A percentile compares a stretch with the other conserved stretches of the same genome.
Evolutionary conservation across 2,888 invertebrate genomes (phyloP).

Genomic region (Cloeon dipterum): DNA sequence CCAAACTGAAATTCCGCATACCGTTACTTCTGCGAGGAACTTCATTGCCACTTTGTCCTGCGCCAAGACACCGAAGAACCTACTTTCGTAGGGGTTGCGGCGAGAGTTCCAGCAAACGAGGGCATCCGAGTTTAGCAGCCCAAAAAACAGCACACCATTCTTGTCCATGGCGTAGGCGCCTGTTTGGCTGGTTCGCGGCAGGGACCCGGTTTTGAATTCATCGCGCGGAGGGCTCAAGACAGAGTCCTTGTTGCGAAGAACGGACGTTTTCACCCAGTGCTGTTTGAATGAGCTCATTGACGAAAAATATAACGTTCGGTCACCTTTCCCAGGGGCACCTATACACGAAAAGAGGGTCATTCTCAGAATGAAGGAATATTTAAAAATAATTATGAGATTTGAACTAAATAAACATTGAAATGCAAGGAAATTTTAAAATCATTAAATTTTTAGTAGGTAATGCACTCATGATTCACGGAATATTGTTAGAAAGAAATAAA

Average conservation of each 20-base stretch:
- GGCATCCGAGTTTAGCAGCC: conserved; percentile 14
- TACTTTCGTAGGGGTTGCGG: conserved; percentile 13
- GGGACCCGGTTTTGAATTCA: conserved; percentile 3
- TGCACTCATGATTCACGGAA: too few relatives aligned
- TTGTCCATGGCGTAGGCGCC: conserved; percentile 15
- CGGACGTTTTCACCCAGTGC: conserved; percentile 29
- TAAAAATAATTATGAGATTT: too few relatives aligned
- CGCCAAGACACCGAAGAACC: conserved; percentile 15
- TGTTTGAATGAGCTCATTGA: conserved; percentile 40
- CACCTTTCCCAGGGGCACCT: too few relatives aligned
- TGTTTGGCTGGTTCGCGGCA: conserved; percentile 12
- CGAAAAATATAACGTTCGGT: conserved; percentile 33
- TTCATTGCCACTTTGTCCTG: not conserved
- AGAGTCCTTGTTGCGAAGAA: not conserved
- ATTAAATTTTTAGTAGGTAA: too few relatives aligned
- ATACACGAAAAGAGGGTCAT: too few relatives aligned
- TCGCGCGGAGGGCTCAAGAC: not conserved
- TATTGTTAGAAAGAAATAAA: not conserved
- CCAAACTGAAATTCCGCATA: too few relatives aligned
- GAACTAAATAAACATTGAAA: too few relatives aligned
- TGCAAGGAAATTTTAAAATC: too few relatives aligned
- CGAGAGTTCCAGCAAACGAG: conserved; percentile 18
- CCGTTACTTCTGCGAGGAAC: conserved; percentile 1
- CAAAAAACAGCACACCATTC: conserved; percentile 16
- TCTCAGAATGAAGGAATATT: too few relatives aligned